phyloP scores from a whole-genome alignment of 2,797 vertebrate genomes.

The Momotus momota region DNA sequence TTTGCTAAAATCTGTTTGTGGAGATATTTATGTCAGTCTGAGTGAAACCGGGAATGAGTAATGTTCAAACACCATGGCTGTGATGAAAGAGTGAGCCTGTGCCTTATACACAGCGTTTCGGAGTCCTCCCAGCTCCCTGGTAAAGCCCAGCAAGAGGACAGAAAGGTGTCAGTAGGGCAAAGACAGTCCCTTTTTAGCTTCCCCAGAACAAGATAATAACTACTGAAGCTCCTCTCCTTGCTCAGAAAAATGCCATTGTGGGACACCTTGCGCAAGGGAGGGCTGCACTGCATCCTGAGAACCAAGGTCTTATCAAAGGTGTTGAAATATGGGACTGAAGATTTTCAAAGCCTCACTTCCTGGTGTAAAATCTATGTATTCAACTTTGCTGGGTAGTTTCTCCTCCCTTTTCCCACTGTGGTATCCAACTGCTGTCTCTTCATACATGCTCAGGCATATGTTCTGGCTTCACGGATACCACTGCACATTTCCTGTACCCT shows the following conservation, averaged over 20 bases:
- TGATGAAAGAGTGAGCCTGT: not conserved
- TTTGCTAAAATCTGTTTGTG: conserved; percentile 24
- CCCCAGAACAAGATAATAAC: not conserved
- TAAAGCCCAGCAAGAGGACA: not conserved
- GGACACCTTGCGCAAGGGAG: not conserved
- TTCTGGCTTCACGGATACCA: not conserved
- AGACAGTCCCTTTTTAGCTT: not conserved
- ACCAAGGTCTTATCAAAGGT: not conserved
- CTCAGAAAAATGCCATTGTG: accelerated
- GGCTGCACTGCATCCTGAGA: not conserved
- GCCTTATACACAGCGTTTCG: not conserved
- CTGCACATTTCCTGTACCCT: not conserved
- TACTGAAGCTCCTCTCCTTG: not conserved
- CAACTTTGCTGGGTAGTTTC: not conserved
- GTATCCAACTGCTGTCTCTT: not conserved
- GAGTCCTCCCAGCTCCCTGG: not conserved
- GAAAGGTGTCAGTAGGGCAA: not conserved
- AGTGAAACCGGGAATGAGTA: not conserved
- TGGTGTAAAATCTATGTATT: not conserved
- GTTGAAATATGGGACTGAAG: not conserved
- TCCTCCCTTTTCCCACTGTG: not conserved
- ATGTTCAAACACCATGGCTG: not conserved
- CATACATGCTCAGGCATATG: not conserved
- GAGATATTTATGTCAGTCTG: not conserved
- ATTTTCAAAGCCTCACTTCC: not conserved